These are phyloP conservation scores for Aphelinus certus DNA, from an alignment of 1,140 invertebrate species.

Conservation along the genomic window DNA sequence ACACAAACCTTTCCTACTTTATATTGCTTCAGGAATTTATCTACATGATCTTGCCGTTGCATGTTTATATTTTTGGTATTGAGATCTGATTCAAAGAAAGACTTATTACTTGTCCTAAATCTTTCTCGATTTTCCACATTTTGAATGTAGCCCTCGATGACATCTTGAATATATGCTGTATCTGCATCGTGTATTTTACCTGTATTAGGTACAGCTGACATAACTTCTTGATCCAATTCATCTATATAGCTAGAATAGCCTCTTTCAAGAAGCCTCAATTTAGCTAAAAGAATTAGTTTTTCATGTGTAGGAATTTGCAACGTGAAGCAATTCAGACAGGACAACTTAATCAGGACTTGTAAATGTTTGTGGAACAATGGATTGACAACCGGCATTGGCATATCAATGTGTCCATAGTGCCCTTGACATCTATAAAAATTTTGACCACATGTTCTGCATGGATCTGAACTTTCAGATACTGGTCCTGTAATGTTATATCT, in stretches of 20 bases:
- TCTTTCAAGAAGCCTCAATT: slow-evolving; percentile 79
- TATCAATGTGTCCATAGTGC: slow-evolving; percentile 94
- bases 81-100: slow-evolving; percentile 10
- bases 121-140: slow-evolving; percentile 47
- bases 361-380: slow-evolving; percentile 87
- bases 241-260: slow-evolving; percentile 79
- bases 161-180: slow-evolving; percentile 43
- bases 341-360: slow-evolving; percentile 72
- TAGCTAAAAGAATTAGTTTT: slow-evolving; percentile 75
- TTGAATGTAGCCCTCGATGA: slow-evolving; percentile 51
- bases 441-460: slow-evolving; percentile 85
- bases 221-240: slow-evolving; percentile 69
- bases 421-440: slow-evolving; percentile 81
- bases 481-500: slow-evolving; percentile 66
- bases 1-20: slow-evolving; percentile 70
- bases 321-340: slow-evolving; percentile 77
- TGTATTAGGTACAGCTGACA: slow-evolving; percentile 14
- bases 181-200: slow-evolving; percentile 36
- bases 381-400: slow-evolving; percentile 93
- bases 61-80: slow-evolving; percentile 71
- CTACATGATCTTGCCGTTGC: slow-evolving; percentile 70
- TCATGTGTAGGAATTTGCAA: slow-evolving; percentile 75
- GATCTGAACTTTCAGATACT: slow-evolving; percentile 69
- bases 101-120: slow-evolving; percentile 32
- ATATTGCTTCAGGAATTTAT: slow-evolving; percentile 68